Conservation (phyloP, 2,797 vertebrate genomes). For the Crenuchus spilurus region DNA sequence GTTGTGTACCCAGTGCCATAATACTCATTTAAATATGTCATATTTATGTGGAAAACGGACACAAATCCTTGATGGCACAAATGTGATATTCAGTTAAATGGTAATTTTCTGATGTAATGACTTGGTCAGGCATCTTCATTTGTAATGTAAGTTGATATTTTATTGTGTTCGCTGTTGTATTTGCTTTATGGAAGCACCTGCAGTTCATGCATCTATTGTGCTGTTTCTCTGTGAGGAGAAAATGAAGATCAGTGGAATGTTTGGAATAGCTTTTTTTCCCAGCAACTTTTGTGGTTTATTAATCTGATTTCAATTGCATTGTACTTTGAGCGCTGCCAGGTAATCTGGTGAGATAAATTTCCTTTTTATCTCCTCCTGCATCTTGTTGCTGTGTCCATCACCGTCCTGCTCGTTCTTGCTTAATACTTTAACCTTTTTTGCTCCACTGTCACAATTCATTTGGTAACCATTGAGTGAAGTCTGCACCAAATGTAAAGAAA, state of each 20-base stretch:
- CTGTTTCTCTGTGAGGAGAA: conserved; percentile 1
- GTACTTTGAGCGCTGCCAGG: conserved; percentile 8
- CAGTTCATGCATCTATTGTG: conserved; percentile 5
- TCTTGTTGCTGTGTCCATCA: conserved; percentile 7
- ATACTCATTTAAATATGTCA: conserved; percentile 3
- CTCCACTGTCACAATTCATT: conserved; percentile 46
- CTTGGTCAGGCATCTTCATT: conserved; percentile 5
- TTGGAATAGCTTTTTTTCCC: conserved; percentile 3
- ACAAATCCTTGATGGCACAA: neutral
- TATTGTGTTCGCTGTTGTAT: conserved; percentile 25
- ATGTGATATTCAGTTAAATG: conserved; percentile 30
- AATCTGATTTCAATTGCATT: conserved; percentile 5
- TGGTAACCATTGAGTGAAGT: conserved; percentile 28
- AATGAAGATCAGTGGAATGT: neutral
- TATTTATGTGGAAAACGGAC: conserved; percentile 18
- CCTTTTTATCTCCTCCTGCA: conserved; percentile 18
- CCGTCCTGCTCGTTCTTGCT: neutral
- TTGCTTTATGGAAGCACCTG: conserved; percentile 14
- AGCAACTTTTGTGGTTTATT: conserved; percentile 8
- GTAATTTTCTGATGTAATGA: conserved; percentile 6
- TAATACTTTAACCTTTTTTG: conserved; percentile 33
- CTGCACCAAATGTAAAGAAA: conserved; percentile 13
- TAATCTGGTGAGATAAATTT: neutral
- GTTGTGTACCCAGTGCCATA: conserved; percentile 24
- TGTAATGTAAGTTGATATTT: conserved; percentile 37